Evolutionary conservation across 2,888 invertebrate genomes (phyloP), one percentile per base, ranked within the genome.

Genomic region (Erpobdella octoculata): DNA sequence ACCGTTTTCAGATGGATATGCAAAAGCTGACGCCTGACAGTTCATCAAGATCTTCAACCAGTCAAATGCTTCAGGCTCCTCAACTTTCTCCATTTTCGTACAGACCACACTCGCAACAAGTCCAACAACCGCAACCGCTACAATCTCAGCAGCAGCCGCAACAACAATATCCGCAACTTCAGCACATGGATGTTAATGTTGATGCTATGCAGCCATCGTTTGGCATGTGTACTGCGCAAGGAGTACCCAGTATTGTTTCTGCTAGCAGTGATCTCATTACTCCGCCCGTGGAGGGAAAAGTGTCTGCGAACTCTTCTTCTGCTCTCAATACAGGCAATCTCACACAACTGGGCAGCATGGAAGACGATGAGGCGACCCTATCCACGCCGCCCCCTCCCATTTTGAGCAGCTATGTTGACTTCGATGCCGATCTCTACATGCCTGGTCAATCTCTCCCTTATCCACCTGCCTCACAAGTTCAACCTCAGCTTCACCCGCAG

Each of bases 121-220:
- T 75, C 67, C 78, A 78, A 61, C 73, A 33, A 21, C 9, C 38
- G 9, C 46, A 37, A 25, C 25, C 21, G 18, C 21, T 18, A 15
- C 70, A 73, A 21, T 70, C 38, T 4, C 58, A 58, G 12, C 38
- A 38, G 8, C 70, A 71, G 36, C 72, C 70, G 33, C 69, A 69
- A 18, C 72, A 71, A 46, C 64, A 64, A 18, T 71, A 74, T 31
- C 35, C 61, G 9, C 71, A 66, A 18, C 70, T 64, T 53, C 68
- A 21, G 21, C 53, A 53, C 53, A 53, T 53, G 53, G 53, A 53
- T 28, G 8, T 53, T 21, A 28, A 53, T 1, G 53, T 6, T 15
- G 5, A 25, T 6, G 21, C 21, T 28, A 28, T 21, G 6, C 53
- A 53, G 53, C 28, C 28, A 8, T 25, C 21, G 8, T 28, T 28